Conservation (phyloP, 2,113 vertebrate genomes). For the Zosterops hypoxanthus region DNA sequence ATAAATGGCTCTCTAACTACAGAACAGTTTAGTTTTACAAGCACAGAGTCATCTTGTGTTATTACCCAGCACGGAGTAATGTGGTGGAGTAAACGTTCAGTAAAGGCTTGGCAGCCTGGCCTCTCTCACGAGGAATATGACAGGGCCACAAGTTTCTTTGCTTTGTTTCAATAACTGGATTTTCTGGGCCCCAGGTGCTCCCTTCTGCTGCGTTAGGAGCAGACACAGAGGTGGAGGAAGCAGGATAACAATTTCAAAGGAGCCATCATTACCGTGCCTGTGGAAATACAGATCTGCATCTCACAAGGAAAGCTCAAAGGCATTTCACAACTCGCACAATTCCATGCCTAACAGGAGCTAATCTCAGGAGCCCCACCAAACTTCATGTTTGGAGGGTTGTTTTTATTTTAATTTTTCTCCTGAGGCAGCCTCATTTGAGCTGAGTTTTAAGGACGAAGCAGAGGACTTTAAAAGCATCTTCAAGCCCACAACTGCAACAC, state of each 20-base stretch:
- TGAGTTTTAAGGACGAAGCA: conserved; percentile 40
- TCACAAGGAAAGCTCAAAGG: conserved; percentile 35
- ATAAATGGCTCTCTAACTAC: background rate
- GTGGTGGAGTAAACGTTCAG: background rate
- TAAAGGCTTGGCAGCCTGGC: background rate
- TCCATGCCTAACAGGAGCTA: background rate
- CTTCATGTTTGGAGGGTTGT: background rate
- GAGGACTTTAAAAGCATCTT: conserved; percentile 50
- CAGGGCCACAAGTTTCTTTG: background rate
- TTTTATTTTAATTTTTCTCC: conserved; percentile 62
- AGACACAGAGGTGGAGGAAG: background rate
- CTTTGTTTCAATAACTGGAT: background rate
- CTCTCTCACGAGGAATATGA: background rate
- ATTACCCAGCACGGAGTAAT: background rate
- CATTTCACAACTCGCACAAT: conserved; percentile 6
- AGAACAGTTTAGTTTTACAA: conserved; percentile 21
- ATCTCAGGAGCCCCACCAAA: conserved; percentile 25
- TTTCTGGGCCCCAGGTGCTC: background rate
- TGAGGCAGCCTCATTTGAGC: conserved; percentile 30
- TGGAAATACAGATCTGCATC: background rate
- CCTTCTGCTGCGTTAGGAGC: background rate
- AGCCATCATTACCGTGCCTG: background rate
- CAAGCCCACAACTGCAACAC: conserved; percentile 16
- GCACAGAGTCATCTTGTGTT: background rate
- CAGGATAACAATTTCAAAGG: background rate